Evolutionary conservation across 35 echinoderm and acorn worm species (phyloP).

Genomic region (Amphiura filiformis): DNA sequence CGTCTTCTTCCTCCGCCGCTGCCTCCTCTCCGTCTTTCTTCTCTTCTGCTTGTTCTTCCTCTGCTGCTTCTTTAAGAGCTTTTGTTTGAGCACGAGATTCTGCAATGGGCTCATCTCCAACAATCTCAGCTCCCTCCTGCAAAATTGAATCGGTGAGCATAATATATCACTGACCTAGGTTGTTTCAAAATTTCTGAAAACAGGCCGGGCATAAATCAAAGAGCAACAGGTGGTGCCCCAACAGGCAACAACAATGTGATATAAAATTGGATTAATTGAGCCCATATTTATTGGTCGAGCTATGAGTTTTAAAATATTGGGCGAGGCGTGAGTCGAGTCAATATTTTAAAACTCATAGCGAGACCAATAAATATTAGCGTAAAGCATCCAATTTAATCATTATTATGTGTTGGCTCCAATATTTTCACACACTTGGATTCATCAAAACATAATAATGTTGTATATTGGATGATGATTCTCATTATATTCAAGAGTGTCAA

Average conservation of each 20-base stretch:
- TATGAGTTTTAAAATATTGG: too few species aligned
- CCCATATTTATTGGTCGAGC: too few species aligned
- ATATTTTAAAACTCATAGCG: too few species aligned
- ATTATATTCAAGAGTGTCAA: neutral
- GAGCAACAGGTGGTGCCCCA: neutral
- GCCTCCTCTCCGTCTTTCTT: constrained; percentile 14
- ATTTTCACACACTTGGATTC: too few species aligned
- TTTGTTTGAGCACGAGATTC: constrained; percentile 71
- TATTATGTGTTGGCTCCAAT: too few species aligned
- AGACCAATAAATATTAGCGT: too few species aligned
- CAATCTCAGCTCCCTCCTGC: constrained; percentile 49
- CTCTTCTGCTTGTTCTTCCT: constrained; percentile 20
- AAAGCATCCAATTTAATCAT: too few species aligned
- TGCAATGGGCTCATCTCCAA: constrained; percentile 57
- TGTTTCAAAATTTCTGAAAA: neutral
- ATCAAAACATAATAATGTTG: too few species aligned
- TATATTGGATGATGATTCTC: neutral
- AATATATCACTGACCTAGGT: neutral
- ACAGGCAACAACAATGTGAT: too few species aligned
- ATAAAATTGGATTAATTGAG: too few species aligned
- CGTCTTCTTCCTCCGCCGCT: constrained; percentile 17
- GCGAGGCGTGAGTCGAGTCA: too few species aligned
- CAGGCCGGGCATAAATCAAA: neutral
- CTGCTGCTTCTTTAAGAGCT: constrained; percentile 37
- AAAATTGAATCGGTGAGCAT: neutral